Evolutionary conservation across 1,140 invertebrate species (phyloP).

Genomic region (Pararge aegeria): DNA sequence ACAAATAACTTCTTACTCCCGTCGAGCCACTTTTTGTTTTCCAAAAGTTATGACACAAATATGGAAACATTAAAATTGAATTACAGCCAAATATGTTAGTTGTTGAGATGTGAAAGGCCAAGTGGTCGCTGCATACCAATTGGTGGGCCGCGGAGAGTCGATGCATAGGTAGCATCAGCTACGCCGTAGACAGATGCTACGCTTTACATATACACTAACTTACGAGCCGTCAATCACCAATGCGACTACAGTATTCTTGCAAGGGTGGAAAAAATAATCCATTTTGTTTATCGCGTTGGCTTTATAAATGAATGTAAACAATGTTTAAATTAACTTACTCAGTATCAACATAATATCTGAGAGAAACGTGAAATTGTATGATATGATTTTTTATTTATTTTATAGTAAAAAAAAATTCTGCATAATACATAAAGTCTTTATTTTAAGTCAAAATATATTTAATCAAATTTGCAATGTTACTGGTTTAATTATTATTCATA

Average conservation of each 20-base stretch:
- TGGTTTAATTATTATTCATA: too few relatives aligned
- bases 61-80: slow-evolving; percentile 76
- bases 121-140: slow-evolving; percentile 61
- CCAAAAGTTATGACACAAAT: slow-evolving; percentile 72
- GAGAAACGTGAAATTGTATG: not conserved
- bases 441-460: too few relatives aligned
- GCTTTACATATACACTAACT: slow-evolving; percentile 29
- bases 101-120: slow-evolving; percentile 47
- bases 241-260: not conserved
- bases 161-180: slow-evolving; percentile 39
- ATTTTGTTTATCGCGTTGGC: slow-evolving; percentile 1
- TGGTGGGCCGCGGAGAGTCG: slow-evolving; percentile 33
- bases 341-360: not conserved
- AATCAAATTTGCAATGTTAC: too few relatives aligned
- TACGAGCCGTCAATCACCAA: slow-evolving; percentile 20
- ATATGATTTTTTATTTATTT: slow-evolving; percentile 2
- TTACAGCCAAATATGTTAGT: slow-evolving; percentile 71
- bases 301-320: slow-evolving; percentile 9
- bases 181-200: slow-evolving; percentile 59
- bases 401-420: not conserved
- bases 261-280: not conserved
- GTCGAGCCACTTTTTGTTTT: slow-evolving; percentile 65
- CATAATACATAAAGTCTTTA: too few relatives aligned
- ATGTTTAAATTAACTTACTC: slow-evolving; percentile 4
- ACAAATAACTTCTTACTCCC: slow-evolving; percentile 68